A percentile compares a stretch with the other conserved stretches of the same genome.
phyloP scores from a whole-genome alignment of 1,140 invertebrate species.

The Proctacanthus coquilletti region DNA sequence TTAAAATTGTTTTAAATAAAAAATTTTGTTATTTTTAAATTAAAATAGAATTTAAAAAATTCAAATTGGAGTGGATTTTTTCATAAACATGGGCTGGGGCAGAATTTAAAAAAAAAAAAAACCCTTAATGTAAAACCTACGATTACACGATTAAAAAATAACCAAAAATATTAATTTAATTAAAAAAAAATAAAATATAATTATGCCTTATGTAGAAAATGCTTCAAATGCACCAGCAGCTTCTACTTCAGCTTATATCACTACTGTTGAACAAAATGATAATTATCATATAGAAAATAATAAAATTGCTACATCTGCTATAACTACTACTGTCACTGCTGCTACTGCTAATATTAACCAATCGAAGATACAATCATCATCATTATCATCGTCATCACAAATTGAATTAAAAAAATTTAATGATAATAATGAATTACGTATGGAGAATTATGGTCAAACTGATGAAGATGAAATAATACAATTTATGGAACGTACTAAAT shows the following conservation, averaged over 20 bases:
- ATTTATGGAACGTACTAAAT: not conserved
- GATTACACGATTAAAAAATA: too few species aligned
- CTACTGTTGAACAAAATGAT: not conserved
- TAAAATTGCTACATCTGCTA: not conserved
- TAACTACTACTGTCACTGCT: too few species aligned
- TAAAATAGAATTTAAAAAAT: too few species aligned
- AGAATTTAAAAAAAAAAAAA: too few species aligned
- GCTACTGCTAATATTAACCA: not conserved
- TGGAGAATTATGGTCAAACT: not conserved
- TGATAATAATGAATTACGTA: not conserved
- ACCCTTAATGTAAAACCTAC: too few species aligned
- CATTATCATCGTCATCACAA: not conserved
- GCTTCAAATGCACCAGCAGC: constrained; percentile 1
- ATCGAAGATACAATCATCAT: too few species aligned
- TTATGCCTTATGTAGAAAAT: constrained; percentile 3
- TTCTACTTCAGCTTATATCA: constrained; percentile 1
- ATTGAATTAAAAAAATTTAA: not conserved
- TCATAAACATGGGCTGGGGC: too few species aligned
- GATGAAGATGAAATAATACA: constrained; percentile 2
- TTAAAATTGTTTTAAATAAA: too few species aligned
- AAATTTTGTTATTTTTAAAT: too few species aligned
- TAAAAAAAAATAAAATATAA: too few species aligned
- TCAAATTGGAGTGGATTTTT: too few species aligned
- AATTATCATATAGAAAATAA: not conserved
- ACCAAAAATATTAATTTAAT: too few species aligned